Evolutionary conservation across 1,140 invertebrate genomes (phyloP), one percentile per base, ranked within the genome.

Genomic region (Leptoteleia sp.): DNA sequence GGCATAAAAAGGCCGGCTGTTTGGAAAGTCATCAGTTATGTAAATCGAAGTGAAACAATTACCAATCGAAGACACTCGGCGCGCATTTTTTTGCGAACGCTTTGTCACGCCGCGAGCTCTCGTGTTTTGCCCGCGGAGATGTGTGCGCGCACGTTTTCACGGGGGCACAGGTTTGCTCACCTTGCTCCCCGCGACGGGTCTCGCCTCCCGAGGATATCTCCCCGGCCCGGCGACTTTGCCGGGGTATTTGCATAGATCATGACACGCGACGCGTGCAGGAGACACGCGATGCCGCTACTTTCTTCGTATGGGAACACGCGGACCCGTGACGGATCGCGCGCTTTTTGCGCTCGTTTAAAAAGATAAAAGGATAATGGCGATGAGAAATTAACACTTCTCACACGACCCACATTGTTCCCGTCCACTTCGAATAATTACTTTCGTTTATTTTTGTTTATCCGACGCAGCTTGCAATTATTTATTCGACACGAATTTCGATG

Each of bases 351-450:
- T 76, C 57, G 29, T 47, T 68, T 33, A n/a, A 27, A 25, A 47
- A 61, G 55, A 67, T 55, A n/a, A 47, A 62, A 62, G 22, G 64
- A 64, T 55, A 62, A 68, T n/a, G 37, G 38, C 64, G 7, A 70
- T 77, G 64, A 77, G 59, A 77, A 77, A 65, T 70, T 77, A 77
- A 77, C 73, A 59, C 65, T 43, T 77, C 52, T 64, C 64, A 52
- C 73, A 52, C 73, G 64, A 77, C 55, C 64, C 35, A 76, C 57
- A 70, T 76, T 70, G 42, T 64, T 62, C 22, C n/a, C 17, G 35
- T 8, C 16, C 43, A 0, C 9, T n/a, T 3, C 2, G 19, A 47
- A 55, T 59, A 43, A 45, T 52, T 22, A 16, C 11, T 61, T 67
- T 61, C 70, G 52, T 76, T 68, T 68, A 47, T 55, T 59, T 45